A percentile compares a stretch with the other conserved stretches of the same genome.
Conservation (phyloP, 2,797 vertebrate genomes). For the Phoxinus dragarum region DNA sequence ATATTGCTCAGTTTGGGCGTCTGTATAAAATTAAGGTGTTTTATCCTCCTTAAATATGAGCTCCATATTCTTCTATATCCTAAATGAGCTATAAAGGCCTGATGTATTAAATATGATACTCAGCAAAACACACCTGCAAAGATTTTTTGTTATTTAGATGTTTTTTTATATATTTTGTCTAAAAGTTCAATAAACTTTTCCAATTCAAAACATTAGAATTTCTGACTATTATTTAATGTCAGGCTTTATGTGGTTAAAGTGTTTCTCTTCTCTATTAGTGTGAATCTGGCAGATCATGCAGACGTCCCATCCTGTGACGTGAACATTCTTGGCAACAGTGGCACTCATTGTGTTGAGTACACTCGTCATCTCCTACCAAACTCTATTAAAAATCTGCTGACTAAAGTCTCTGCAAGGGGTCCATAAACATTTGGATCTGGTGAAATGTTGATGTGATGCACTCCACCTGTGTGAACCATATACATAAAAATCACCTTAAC, state of each 20-base stretch:
- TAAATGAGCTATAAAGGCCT: background rate
- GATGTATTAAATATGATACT: background rate
- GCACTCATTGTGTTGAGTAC: constrained; percentile 8
- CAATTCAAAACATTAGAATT: background rate
- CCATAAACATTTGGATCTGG: constrained; percentile 10
- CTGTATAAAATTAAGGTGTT: background rate
- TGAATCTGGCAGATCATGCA: background rate
- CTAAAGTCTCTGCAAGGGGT: constrained; percentile 35
- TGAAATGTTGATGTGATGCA: background rate
- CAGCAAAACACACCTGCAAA: background rate
- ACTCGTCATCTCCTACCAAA: constrained; percentile 5
- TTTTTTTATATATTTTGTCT: background rate
- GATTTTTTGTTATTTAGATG: background rate
- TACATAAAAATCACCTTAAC: background rate
- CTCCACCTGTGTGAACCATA: background rate
- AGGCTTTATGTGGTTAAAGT: constrained; percentile 10
- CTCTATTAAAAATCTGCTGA: constrained; percentile 46
- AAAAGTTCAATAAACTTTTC: background rate
- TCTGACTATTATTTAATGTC: background rate
- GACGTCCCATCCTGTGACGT: background rate
- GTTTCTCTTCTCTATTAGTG: background rate
- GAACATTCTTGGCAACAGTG: constrained; percentile 19
- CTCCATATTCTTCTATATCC: background rate
- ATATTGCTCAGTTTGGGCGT: background rate
- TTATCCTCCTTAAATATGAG: background rate